Base-by-base conservation (phyloP, 2,888 invertebrate species). In the Nomada goodeniana region DNA sequence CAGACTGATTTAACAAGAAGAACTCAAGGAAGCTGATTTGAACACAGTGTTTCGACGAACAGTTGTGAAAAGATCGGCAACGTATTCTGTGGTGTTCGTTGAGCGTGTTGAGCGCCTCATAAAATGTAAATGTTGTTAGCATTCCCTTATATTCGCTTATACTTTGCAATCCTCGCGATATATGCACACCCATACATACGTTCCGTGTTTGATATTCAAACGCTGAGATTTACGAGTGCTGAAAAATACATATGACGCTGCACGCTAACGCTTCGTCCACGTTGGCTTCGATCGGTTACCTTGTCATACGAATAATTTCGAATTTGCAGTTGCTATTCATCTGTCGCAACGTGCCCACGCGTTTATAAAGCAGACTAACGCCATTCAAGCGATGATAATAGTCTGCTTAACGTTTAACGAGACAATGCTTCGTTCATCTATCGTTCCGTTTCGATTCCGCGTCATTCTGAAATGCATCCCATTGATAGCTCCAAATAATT, bases 41-140 rank as follows among this genome's bases (percentile, higher is more conserved):
- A 57, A 73, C 9, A 71, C 63, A 73, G 53, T 63, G 82, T 73
- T 75, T 36, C 78, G 52, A 59, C 64, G 18, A 15, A 44, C 53
- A n/a, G 47, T 76, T 59, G 53, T 42, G 50, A 60, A 77, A 72
- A 80, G 77, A 71, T 53, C 84, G 61, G 60, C 52, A 69, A 86
- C 72, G 76, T 75, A 15, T 72, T 52, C 50, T 47, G 53, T 61
- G 76, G 52, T 36, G 57, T 74, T 77, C 75, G 64, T 20, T 69
- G 26, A 67, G 52, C 65, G 64, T 59, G 81, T 63, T 60, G 73
- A 71, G 61, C 80, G 80, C 80, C 86, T 88, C 89, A 86, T 88
- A 85, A 88, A 88, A 88, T 88, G 89, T 88, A 88, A 88, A 88
- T 88, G 83, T 82, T 86, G 88, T 86, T 89, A 89, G 89, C 80